Evolutionary conservation across 2,888 invertebrate genomes (phyloP), one percentile per base, ranked within the genome.

Genomic region (Amphipyra tragopoginis): DNA sequence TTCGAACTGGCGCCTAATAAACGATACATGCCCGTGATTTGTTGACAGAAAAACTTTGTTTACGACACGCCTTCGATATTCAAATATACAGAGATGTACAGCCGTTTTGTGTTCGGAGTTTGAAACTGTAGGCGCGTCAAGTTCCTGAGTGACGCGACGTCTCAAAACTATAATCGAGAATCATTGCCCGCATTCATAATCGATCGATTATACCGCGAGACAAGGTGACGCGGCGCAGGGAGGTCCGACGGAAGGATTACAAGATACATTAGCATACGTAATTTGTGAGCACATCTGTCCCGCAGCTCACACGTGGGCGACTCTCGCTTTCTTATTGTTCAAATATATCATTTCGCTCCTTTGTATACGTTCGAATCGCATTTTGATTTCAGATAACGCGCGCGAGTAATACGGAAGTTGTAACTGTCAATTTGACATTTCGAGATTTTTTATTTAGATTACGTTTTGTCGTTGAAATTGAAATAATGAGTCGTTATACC

Each of bases 231-330:
- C 77, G 77, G 72, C 76, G 67, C 85, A 78, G 87, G 91, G 93
- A 91, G 92, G 94, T 93, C 93, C 89, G 88, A 88, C 91, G 90
- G 91, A 92, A 92, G 93, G 92, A 93, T 93, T 91, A 90, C 91
- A 88, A 86, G 83, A 76, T 77, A 86, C 89, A 94, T 94, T 94
- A 91, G 83, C 94, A 94, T 94, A 93, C 90, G 90, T 93, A 93
- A 94, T 93, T 91, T 87, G 89, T 89, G 90, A 89, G 85, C 86
- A 88, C 89, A 90, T 87, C 89, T 90, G 90, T 84, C 85, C 83
- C 79, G 55, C 74, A 50, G 65, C 79, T 60, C 62, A 77, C 83
- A 86, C 87, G 90, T 90, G 91, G 90, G 91, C 89, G 91, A 86
- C 80, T 82, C 83, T 86, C 84, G 86, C 86, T 88, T 88, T 90